Conservation (phyloP, 2,113 vertebrate genomes). For the Syngnathoides biaculeatus region DNA sequence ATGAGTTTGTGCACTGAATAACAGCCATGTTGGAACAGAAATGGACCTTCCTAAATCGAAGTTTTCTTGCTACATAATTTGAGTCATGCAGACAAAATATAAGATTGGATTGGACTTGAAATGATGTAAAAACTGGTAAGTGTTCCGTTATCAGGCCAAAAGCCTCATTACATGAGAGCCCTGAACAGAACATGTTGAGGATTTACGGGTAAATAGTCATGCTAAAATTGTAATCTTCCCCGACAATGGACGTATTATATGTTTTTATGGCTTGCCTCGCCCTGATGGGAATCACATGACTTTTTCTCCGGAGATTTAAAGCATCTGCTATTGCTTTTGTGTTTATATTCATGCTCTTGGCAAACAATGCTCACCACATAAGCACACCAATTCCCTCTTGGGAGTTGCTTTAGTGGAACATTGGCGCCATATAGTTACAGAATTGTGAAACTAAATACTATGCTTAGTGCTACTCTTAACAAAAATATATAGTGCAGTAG, state of each 20-base stretch:
- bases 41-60: too few species aligned
- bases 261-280: neutral
- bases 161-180: neutral
- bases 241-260: neutral
- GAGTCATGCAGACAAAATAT: neutral
- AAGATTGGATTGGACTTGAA: conserved; percentile 1
- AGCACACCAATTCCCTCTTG: conserved; percentile 20
- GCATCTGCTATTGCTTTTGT: conserved; percentile 16
- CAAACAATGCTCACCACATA: conserved; percentile 12
- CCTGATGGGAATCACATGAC: conserved; percentile 24
- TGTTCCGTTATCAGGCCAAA: neutral
- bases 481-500: neutral
- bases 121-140: neutral
- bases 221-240: neutral
- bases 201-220: neutral
- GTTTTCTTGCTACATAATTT: neutral
- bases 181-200: neutral
- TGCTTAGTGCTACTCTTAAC: neutral
- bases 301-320: conserved; percentile 22
- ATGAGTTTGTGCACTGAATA: too few species aligned
- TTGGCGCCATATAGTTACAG: conserved; percentile 6
- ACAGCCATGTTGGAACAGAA: too few species aligned
- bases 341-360: conserved; percentile 14
- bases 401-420: neutral
- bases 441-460: conserved; percentile 1